Percentiles rank a stretch among this genome's conserved stretches.
Evolutionary conservation across 2,113 vertebrate species (phyloP).

Genomic region (Pyrgilauda ruficollis): DNA sequence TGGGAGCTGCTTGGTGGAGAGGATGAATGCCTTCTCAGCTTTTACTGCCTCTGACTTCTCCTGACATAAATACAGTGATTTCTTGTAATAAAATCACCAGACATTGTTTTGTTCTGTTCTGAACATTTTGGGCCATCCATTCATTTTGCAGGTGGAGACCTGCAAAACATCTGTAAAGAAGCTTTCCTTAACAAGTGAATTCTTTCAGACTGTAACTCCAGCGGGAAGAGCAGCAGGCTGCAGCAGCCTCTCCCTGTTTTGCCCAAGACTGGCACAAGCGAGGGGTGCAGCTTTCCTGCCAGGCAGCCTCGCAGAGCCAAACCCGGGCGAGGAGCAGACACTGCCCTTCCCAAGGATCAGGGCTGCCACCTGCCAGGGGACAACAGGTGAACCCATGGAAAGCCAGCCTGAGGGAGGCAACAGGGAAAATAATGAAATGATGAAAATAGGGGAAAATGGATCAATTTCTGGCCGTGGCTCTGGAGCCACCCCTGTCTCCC

Average conservation of each 20-base stretch:
- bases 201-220: fast-evolving
- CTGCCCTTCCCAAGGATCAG: fast-evolving
- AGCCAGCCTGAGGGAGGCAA: background rate
- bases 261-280: background rate
- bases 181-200: fast-evolving
- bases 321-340: fast-evolving
- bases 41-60: background rate
- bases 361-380: fast-evolving
- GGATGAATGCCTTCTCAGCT: background rate
- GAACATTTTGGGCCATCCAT: fast-evolving
- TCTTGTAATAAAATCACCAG: fast-evolving
- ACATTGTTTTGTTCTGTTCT: fast-evolving
- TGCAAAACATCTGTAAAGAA: fast-evolving
- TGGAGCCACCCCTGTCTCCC: fast-evolving
- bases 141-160: background rate
- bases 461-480: background rate
- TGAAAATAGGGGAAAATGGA: fast-evolving
- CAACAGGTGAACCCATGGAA: fast-evolving
- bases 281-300: too few species aligned
- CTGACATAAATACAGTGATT: background rate
- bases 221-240: background rate
- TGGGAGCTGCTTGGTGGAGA: background rate
- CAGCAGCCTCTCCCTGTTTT: fast-evolving
- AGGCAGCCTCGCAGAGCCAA: background rate
- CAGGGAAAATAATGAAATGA: fast-evolving